Evolutionary conservation across 2,888 invertebrate genomes (phyloP).

Genomic region (Hipparchia sbordonii): DNA sequence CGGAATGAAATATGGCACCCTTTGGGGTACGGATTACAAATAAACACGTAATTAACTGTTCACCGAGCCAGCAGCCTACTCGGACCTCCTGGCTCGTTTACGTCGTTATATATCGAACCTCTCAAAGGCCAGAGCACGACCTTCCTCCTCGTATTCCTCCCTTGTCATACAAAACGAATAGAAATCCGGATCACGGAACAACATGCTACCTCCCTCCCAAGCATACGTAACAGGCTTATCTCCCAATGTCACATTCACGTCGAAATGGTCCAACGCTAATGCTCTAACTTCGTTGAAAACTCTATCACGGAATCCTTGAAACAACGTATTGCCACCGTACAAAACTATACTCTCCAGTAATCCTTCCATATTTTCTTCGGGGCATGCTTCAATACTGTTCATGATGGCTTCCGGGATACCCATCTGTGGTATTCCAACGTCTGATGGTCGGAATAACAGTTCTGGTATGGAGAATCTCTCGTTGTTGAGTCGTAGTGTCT

Average conservation of each 20-base stretch:
- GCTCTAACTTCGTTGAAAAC: conserved; percentile 87
- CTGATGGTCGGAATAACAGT: conserved; percentile 95
- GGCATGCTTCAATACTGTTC: conserved; percentile 88
- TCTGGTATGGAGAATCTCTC: conserved; percentile 98
- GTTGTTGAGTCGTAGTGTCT: conserved; percentile 93
- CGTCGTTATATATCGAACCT: conserved; percentile 79
- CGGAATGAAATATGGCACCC: too few species aligned
- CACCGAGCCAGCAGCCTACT: conserved; percentile 60
- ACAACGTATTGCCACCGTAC: conserved; percentile 90
- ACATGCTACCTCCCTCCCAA: conserved; percentile 93
- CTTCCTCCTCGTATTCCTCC: conserved; percentile 95
- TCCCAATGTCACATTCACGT: conserved; percentile 85
- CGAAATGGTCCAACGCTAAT: conserved; percentile 89
- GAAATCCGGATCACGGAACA: conserved; percentile 89
- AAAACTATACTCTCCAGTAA: conserved; percentile 92
- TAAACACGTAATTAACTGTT: conserved; percentile 34
- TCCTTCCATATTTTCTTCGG: conserved; percentile 88
- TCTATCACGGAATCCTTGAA: conserved; percentile 91
- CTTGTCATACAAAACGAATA: conserved; percentile 88
- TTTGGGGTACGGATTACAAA: too few species aligned
- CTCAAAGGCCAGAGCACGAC: conserved; percentile 83
- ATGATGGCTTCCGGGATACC: conserved; percentile 96
- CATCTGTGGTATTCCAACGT: conserved; percentile 95
- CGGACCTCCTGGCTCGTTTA: conserved; percentile 68
- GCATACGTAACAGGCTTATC: conserved; percentile 91